Evolutionary conservation across 92 coral and sea anemone species (phyloP), one percentile per base, ranked within the genome.

Genomic region (Bergia sp.): DNA sequence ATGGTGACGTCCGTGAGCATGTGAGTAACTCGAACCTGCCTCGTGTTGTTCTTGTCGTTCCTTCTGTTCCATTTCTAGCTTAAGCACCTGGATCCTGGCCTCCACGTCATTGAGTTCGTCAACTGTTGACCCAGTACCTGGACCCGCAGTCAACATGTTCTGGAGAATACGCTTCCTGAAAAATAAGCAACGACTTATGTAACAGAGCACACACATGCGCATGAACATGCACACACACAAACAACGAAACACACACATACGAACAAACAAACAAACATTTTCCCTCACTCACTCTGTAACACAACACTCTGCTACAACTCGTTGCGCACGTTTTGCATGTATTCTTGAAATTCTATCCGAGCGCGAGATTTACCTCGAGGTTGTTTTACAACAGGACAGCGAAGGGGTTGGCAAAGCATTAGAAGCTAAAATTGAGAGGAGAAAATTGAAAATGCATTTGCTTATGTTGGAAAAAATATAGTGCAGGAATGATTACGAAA

Each of bases 71-170:
- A 95, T 88, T 58, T 95, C 94, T 39, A 81, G 85, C 88, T 80
- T 81, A 49, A 95, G 90, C 44, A 81, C 75, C 85, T 92, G 94
- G 50, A 95, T 93, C 69, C 91, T 88, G 18, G 86, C 93, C 81
- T 96, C 99, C 5, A 96, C 98, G 20, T 96, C 98, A 12, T 92
- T 93, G 10, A 96, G 94, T 75, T 96, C 97, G 73, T 96, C 97
- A 44, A 96, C 98, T 18, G 93, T 92, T 44, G 92, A 91, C 73
- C 86, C 92, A 71, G 94, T 79, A 29, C 92, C 92, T 16, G 94
- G 81, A 36, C 94, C 94, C 10, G 88, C 92, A 18, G 82, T 90
- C 95, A 96, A 90, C 90, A 96, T 90, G 16, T 93, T 91, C 88
- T 96, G 99, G 41, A 96, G 93, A 86, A 96, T 96, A 49, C 98